Percentiles rank a stretch among this genome's conserved stretches.
Conservation (phyloP, 2,888 invertebrate species). For the Molorchus minor region DNA sequence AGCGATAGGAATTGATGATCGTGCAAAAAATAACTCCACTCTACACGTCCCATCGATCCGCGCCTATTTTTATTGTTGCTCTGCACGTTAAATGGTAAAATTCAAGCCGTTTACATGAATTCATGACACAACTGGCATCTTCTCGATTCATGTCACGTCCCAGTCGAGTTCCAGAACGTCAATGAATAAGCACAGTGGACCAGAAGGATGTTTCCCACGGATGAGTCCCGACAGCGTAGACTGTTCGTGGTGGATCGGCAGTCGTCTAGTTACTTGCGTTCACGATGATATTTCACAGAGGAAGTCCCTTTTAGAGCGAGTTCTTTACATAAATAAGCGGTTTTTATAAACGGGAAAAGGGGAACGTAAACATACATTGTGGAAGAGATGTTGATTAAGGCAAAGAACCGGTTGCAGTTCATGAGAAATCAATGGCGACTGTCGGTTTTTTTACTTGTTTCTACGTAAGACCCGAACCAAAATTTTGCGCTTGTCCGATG, state of each 20-base stretch:
- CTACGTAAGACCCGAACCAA: too few species aligned
- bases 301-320: constrained; percentile 31
- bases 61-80: neutral
- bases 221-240: too few species aligned
- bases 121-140: constrained; percentile 17
- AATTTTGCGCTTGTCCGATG: too few species aligned
- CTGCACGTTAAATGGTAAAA: constrained; percentile 9
- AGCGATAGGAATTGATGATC: constrained; percentile 5
- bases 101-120: constrained; percentile 17
- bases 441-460: too few species aligned
- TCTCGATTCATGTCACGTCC: constrained; percentile 27
- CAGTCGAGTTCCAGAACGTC: constrained; percentile 26
- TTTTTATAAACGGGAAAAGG: too few species aligned
- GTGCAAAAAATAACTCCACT: neutral
- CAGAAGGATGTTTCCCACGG: constrained; percentile 18
- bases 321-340: constrained; percentile 37
- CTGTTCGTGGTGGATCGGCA: constrained; percentile 10
- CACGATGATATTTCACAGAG: constrained; percentile 30
- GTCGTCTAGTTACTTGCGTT: constrained; percentile 14
- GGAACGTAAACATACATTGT: too few species aligned
- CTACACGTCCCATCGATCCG: neutral
- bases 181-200: constrained; percentile 30
- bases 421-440: too few species aligned
- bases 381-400: too few species aligned
- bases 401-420: too few species aligned